Evolutionary conservation across 2,888 invertebrate species (phyloP).

Genomic region (Caenorhabditis sp.): DNA sequence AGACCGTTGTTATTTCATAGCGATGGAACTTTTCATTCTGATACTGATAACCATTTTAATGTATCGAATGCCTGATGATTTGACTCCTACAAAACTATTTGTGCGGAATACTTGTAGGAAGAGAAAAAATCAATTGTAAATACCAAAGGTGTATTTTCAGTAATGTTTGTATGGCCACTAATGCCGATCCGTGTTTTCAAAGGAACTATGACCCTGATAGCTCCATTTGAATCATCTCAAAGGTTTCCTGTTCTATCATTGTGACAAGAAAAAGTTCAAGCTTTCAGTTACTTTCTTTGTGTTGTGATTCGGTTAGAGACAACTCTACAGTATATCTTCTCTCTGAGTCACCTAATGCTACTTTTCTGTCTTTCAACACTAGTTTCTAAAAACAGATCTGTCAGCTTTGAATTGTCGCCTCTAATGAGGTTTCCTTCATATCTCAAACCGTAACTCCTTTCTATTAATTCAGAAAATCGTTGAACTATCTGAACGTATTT

Average conservation of each 20-base stretch:
- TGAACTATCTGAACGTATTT: slow-evolving; percentile 10
- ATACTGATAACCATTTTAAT: slow-evolving; percentile 1
- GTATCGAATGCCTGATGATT: slow-evolving; percentile 1
- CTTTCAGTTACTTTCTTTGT: slow-evolving; percentile 42
- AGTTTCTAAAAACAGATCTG: slow-evolving; percentile 23
- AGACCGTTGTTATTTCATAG: slow-evolving; percentile 37
- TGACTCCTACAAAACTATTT: slow-evolving; percentile 22
- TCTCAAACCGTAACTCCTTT: neutral
- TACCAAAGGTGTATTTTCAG: neutral
- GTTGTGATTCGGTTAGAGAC: slow-evolving; percentile 27
- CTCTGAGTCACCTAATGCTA: slow-evolving; percentile 24
- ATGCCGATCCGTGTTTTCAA: slow-evolving; percentile 38
- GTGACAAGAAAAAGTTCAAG: too few relatives aligned
- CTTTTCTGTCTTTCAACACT: slow-evolving; percentile 2
- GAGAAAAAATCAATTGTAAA: neutral
- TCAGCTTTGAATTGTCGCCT: slow-evolving; percentile 12
- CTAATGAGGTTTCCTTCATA: slow-evolving; percentile 9
- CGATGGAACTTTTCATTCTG: slow-evolving; percentile 10
- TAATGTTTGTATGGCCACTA: slow-evolving; percentile 39
- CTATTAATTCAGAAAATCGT: slow-evolving; percentile 21
- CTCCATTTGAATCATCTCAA: slow-evolving; percentile 31
- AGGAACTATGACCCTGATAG: slow-evolving; percentile 3
- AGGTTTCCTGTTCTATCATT: slow-evolving; percentile 12
- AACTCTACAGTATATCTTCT: slow-evolving; percentile 41
- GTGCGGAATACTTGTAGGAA: slow-evolving; percentile 26